Conservation (phyloP, 2,113 vertebrate genomes). For the Ctenodactylus gundi region DNA sequence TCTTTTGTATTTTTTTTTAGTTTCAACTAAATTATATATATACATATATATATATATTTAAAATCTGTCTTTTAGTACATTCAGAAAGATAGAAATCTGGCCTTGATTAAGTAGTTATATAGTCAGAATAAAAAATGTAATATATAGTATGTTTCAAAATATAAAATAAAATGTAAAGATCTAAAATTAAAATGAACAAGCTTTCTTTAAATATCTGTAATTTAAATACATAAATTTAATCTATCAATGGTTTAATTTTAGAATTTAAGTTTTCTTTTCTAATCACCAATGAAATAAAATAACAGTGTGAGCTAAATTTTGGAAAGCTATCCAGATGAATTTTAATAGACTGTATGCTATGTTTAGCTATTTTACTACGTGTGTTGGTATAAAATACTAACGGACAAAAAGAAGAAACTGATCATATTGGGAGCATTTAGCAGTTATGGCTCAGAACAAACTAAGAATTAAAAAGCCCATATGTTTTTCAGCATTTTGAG, state of each 20-base stretch:
- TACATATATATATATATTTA: background rate
- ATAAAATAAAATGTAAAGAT: conserved; percentile 14
- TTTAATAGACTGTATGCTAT: background rate
- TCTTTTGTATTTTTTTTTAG: too few species aligned
- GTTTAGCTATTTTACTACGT: background rate
- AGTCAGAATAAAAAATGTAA: conserved; percentile 8
- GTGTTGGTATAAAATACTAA: background rate
- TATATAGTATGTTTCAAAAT: background rate
- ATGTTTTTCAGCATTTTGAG: background rate
- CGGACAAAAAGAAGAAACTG: background rate
- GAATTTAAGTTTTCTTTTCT: conserved; percentile 18
- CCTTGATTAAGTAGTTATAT: too few species aligned
- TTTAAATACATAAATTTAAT: conserved; percentile 24
- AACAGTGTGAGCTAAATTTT: background rate
- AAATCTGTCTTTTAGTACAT: background rate
- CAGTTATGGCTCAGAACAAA: background rate
- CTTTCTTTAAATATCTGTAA: background rate
- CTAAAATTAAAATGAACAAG: background rate
- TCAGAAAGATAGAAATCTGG: conserved; percentile 42
- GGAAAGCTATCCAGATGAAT: background rate
- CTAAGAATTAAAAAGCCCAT: background rate
- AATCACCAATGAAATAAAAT: background rate
- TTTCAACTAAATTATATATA: too few species aligned
- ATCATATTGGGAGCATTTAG: conserved; percentile 17
- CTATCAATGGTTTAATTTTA: conserved; percentile 5